phyloP scores from a whole-genome alignment of 2,113 vertebrate species.

The Amblyornis subalaris region DNA sequence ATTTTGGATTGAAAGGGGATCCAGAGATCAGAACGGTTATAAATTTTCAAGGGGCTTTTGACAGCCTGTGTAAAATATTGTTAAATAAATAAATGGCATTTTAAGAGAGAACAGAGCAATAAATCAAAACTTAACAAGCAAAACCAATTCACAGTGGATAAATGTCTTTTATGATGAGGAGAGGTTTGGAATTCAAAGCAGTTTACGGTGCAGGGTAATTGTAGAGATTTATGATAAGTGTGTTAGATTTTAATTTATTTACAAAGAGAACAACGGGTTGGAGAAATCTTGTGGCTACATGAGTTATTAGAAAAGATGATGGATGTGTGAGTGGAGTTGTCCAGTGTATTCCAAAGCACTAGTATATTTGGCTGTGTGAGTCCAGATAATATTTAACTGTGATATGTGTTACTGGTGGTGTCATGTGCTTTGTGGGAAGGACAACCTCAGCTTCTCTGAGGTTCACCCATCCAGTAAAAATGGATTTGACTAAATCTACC shows the following conservation, averaged over 20 bases:
- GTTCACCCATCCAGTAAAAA: not conserved
- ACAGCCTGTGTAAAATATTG: not conserved
- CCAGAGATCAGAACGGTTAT: not conserved
- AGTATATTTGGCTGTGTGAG: not conserved
- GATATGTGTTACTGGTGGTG: not conserved
- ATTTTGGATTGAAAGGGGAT: not conserved
- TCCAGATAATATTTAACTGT: not conserved
- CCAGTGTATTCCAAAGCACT: not conserved
- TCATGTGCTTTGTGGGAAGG: not conserved
- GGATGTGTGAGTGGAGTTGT: not conserved
- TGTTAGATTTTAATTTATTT: not conserved
- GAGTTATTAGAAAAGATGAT: not conserved
- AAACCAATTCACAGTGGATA: not conserved
- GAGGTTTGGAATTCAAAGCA: not conserved
- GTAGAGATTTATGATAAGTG: not conserved
- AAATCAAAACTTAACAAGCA: not conserved
- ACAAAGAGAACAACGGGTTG: not conserved
- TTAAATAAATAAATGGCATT: not conserved
- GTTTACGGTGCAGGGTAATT: not conserved
- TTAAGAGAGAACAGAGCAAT: not conserved
- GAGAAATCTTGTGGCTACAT: not conserved
- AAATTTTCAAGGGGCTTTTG: not conserved
- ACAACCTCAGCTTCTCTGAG: not conserved
- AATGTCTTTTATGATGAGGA: not conserved
- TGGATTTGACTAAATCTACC: not conserved